These are phyloP conservation scores for Phocoena phocoena DNA, from an alignment of 2,113 vertebrate genomes.

Conservation along the genomic window DNA sequence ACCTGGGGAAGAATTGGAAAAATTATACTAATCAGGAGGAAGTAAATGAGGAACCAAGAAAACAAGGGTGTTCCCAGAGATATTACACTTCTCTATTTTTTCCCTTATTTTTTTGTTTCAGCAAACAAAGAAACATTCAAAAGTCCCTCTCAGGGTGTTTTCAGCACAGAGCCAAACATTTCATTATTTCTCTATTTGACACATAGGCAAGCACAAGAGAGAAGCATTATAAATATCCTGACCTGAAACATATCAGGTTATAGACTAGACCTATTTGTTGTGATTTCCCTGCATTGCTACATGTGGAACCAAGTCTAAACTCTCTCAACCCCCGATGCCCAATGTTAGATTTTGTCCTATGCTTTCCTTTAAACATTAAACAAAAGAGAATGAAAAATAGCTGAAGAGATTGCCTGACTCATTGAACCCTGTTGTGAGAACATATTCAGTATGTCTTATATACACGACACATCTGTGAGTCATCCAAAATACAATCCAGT, in stretches of 20 bases:
- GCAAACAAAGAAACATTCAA: neutral
- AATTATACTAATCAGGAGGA: neutral
- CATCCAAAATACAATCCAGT: neutral
- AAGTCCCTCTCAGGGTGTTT: neutral
- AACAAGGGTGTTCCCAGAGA: neutral
- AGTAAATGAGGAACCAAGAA: neutral
- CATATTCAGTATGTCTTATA: neutral
- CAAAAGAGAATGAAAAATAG: conserved; percentile 20
- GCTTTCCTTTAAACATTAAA: conserved; percentile 28
- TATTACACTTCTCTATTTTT: neutral
- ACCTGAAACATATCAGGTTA: neutral
- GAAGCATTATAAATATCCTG: neutral
- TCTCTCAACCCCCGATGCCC: neutral
- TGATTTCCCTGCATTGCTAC: neutral
- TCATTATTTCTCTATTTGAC: neutral
- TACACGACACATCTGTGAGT: neutral
- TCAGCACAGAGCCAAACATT: neutral
- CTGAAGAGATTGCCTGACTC: neutral
- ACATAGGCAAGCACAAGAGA: neutral
- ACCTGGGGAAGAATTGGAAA: neutral
- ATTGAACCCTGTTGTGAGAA: conserved; percentile 9
- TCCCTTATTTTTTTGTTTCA: neutral
- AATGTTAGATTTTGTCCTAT: neutral
- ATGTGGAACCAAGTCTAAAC: neutral
- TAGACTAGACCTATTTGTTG: neutral